These are phyloP conservation scores for Eulithis prunata DNA, from an alignment of 2,888 invertebrate species.

Conservation along the genomic window DNA sequence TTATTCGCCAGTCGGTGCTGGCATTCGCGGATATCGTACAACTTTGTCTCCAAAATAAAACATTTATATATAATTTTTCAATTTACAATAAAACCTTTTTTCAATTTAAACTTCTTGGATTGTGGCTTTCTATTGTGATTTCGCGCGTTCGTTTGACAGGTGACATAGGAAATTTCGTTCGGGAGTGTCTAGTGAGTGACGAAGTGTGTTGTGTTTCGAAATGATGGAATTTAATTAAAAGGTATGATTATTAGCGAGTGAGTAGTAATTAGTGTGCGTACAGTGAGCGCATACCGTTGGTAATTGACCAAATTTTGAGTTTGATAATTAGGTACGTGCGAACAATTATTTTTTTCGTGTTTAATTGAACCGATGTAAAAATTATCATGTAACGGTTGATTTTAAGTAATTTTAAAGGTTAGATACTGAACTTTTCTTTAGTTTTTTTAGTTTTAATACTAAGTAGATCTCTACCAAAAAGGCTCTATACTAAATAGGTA, in stretches of 20 bases:
- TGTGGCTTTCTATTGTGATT: background rate
- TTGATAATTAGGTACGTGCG: slow-evolving; percentile 13
- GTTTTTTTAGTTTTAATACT: no score
- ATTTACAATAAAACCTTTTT: background rate
- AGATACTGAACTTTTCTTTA: no score
- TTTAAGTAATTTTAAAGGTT: no score
- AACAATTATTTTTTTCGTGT: background rate
- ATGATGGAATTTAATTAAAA: slow-evolving; percentile 18
- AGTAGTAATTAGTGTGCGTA: background rate
- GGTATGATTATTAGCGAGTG: slow-evolving; percentile 18
- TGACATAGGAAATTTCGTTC: slow-evolving; percentile 21
- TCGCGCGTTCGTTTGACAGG: slow-evolving; percentile 29
- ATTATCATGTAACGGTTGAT: background rate
- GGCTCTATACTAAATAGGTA: no score
- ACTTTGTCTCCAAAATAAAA: slow-evolving; percentile 50
- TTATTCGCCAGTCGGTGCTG: slow-evolving; percentile 71
- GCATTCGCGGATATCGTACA: slow-evolving; percentile 74
- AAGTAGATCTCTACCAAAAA: no score
- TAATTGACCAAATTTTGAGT: slow-evolving; percentile 1
- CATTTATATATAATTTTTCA: slow-evolving; percentile 4
- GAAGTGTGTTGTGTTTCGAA: slow-evolving; percentile 11
- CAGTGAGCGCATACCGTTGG: background rate
- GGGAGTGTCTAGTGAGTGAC: slow-evolving; percentile 13
- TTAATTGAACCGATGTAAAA: background rate
- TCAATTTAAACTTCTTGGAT: no score